These are phyloP conservation scores for Neotoxoptera formosana DNA, from an alignment of 1,140 invertebrate species.

Conservation along the genomic window DNA sequence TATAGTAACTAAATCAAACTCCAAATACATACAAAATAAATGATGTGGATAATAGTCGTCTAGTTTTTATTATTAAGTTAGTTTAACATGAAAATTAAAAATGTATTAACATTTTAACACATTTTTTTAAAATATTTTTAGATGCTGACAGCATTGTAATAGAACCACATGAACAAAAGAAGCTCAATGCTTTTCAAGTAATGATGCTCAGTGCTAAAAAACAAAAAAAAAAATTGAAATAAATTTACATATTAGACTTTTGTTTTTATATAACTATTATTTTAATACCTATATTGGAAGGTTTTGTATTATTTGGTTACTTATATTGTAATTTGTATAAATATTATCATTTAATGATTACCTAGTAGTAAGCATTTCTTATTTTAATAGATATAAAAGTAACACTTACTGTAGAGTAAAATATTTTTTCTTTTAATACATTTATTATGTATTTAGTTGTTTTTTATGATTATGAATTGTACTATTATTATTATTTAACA, in stretches of 20 bases:
- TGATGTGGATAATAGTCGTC: background rate
- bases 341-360: background rate
- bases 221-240: background rate
- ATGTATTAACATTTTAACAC: background rate
- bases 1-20: background rate
- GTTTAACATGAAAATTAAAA: background rate
- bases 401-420: background rate
- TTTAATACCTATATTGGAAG: background rate
- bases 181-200: conserved; percentile 28
- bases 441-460: background rate
- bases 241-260: background rate
- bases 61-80: background rate
- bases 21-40: background rate
- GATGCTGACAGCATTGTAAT: background rate
- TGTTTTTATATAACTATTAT: background rate
- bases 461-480: background rate
- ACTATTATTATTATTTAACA: background rate
- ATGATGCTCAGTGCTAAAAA: conserved; percentile 48
- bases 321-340: background rate
- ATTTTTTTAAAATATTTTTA: background rate
- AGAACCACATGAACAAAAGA: background rate
- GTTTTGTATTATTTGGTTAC: background rate
- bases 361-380: background rate
- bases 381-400: background rate
- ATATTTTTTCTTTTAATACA: background rate